A percentile compares a stretch with the other conserved stretches of the same genome.
These are phyloP conservation scores for Sarcophaga caerulescens DNA, from an alignment of 2,888 invertebrate genomes.

Conservation along the genomic window DNA sequence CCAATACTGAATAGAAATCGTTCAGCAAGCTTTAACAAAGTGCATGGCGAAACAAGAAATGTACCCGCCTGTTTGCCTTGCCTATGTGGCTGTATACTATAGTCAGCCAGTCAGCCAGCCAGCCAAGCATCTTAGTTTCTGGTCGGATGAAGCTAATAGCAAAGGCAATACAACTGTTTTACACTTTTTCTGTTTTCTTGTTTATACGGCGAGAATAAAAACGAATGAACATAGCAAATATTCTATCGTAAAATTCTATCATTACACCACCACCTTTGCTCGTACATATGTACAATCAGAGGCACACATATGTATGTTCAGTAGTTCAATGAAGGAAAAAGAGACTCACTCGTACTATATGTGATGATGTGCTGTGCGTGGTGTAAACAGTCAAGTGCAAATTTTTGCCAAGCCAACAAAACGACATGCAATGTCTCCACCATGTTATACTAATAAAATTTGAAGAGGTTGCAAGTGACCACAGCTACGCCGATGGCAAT, in stretches of 20 bases:
- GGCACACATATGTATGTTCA: neutral
- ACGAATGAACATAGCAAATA: conserved; percentile 3
- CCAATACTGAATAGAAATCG: conserved; percentile 35
- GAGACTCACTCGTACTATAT: conserved; percentile 16
- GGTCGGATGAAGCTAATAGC: neutral
- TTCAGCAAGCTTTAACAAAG: conserved; percentile 56
- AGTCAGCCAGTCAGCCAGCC: no score
- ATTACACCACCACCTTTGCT: conserved; percentile 33
- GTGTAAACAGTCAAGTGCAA: conserved; percentile 2
- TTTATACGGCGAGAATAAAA: conserved; percentile 5
- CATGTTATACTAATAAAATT: neutral
- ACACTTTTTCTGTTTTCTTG: neutral
- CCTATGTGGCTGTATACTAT: neutral
- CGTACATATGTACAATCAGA: neutral
- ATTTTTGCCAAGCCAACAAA: conserved; percentile 39
- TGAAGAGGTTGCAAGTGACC: neutral
- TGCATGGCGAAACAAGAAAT: conserved; percentile 34
- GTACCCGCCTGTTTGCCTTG: conserved; percentile 48
- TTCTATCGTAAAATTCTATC: conserved; percentile 35
- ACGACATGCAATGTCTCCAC: neutral
- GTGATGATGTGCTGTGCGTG: conserved; percentile 2
- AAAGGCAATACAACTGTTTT: conserved; percentile 40
- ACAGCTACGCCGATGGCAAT: neutral
- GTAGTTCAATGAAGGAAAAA: conserved; percentile 1
- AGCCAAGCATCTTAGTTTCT: neutral